Conservation (phyloP, 2,113 vertebrate genomes). For the Gymnobelideus leadbeateri region DNA sequence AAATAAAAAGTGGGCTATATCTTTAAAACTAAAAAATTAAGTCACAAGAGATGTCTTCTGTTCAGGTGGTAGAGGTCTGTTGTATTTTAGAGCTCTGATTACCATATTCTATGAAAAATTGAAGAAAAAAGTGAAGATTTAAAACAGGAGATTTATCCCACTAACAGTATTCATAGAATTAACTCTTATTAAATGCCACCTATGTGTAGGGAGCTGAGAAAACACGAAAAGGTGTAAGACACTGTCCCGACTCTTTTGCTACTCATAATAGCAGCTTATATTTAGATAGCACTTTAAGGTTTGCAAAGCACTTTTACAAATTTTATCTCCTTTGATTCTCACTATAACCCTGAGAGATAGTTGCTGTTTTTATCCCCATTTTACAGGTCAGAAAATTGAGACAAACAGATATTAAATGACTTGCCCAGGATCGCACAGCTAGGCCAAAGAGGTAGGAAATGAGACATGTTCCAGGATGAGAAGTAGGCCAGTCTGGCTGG, state of each 20-base stretch:
- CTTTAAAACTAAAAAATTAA: background rate
- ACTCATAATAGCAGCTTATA: background rate
- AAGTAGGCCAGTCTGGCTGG: background rate
- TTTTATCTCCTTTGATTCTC: background rate
- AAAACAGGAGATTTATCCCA: too few relatives aligned
- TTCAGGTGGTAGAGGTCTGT: conserved; percentile 36
- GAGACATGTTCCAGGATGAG: background rate
- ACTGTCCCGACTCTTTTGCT: too few relatives aligned
- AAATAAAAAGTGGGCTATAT: conserved; percentile 37
- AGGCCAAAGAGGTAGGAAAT: background rate
- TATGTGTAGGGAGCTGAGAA: too few relatives aligned
- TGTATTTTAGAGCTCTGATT: conserved; percentile 25
- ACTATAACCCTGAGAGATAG: background rate
- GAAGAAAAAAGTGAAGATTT: conserved; percentile 21
- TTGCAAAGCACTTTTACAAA: background rate
- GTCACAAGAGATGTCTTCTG: conserved; percentile 48
- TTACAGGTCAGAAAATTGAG: background rate
- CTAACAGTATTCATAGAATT: too few relatives aligned
- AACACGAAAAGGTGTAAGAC: too few relatives aligned
- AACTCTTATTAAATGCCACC: background rate
- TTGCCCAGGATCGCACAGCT: background rate
- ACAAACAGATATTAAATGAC: background rate
- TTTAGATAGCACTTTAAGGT: background rate
- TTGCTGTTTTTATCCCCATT: background rate
- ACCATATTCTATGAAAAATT: conserved; percentile 31